phyloP scores from a whole-genome alignment of 2,797 vertebrate genomes.

The Pteropus rufus region DNA sequence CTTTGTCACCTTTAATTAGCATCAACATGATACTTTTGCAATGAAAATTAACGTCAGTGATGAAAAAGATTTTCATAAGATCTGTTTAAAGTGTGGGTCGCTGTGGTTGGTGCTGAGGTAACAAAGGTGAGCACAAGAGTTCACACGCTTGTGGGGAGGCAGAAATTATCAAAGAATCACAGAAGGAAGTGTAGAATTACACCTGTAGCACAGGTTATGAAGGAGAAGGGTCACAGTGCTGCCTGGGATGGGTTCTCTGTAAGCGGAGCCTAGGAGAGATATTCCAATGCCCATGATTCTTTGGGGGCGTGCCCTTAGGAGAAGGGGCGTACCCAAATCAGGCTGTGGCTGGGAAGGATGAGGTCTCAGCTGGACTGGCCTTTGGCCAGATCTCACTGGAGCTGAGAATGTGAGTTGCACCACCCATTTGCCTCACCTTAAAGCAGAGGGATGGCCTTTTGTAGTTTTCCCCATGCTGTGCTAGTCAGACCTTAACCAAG shows the following conservation, averaged over 20 bases:
- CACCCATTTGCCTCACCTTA: not conserved
- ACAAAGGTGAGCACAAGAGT: too few species aligned
- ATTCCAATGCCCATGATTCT: fast-evolving
- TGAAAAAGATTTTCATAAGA: not conserved
- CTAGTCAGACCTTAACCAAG: not conserved
- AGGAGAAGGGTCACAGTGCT: not conserved
- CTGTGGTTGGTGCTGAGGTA: not conserved
- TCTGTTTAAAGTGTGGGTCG: not conserved
- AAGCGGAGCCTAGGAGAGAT: not conserved
- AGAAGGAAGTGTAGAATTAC: not conserved
- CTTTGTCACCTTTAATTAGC: not conserved
- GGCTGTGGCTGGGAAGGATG: not conserved
- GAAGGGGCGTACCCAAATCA: not conserved
- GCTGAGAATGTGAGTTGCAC: not conserved
- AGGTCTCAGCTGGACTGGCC: not conserved
- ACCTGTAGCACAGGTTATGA: too few species aligned
- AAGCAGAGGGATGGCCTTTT: not conserved
- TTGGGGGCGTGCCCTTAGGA: not conserved
- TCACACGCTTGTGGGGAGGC: not conserved
- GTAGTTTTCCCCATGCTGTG: fast-evolving
- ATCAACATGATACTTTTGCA: not conserved
- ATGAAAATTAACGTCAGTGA: not conserved
- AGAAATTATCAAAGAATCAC: not conserved
- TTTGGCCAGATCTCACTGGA: not conserved
- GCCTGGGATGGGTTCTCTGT: not conserved